Conservation (phyloP, 2,113 vertebrate species). For the Saimiri boliviensis region DNA sequence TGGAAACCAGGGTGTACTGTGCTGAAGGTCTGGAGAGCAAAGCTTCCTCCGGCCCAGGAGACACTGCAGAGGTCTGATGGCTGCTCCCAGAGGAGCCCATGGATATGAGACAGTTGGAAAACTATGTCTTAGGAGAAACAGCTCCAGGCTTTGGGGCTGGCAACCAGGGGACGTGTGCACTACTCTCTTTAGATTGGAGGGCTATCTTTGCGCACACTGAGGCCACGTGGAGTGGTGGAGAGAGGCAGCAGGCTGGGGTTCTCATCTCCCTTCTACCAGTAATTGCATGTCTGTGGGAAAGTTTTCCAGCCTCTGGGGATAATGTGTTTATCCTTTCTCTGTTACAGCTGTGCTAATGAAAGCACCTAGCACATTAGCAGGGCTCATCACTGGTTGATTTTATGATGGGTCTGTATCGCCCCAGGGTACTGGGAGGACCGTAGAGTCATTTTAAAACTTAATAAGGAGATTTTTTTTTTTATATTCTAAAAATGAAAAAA, state of each 20-base stretch:
- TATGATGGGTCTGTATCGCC: slow-evolving; percentile 4
- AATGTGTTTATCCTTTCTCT: not conserved
- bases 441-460: slow-evolving; percentile 36
- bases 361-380: not conserved
- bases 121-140: not conserved
- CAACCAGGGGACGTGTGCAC: not conserved
- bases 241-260: not conserved
- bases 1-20: not conserved
- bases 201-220: not conserved
- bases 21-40: not conserved
- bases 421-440: slow-evolving; percentile 42
- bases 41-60: not conserved
- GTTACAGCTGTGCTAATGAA: slow-evolving; percentile 47
- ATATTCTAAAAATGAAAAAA: slow-evolving; percentile 47
- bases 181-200: not conserved
- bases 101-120: not conserved
- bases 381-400: not conserved
- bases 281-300: not conserved
- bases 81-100: not conserved
- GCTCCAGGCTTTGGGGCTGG: not conserved
- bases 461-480: not conserved
- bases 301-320: not conserved
- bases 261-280: not conserved
- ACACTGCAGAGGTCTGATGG: not conserved
- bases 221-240: not conserved